Base-by-base conservation (phyloP, 2,113 vertebrate species). In the Corythaixoides concolor region DNA sequence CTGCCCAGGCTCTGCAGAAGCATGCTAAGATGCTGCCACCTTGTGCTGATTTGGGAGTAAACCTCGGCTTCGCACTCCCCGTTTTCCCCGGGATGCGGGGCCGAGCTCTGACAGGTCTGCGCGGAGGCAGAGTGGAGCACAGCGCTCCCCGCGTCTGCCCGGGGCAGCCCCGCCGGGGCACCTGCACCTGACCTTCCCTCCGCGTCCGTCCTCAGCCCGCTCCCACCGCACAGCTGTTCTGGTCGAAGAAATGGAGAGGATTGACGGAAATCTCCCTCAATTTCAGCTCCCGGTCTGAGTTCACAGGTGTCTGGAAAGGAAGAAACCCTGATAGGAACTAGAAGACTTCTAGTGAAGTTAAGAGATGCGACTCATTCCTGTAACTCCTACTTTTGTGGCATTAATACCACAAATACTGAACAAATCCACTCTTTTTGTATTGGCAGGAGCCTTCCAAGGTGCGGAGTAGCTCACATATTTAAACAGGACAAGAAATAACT, bases 21-120 rank as follows among this genome's bases (percentile, higher is more conserved):
- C 1, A 50, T 68, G 96, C 94, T 95, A 91, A 93, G 52, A 92
- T 95, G 96, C 97, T 97, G 97, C 97, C 97, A 97, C 96, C 97
- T 96, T 75, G 96, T 88, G 97, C 69, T 87, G 58, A 5, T 80
- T 93, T 28, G 85, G 76, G 58, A 80, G 75, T 18, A 85, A 77
- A 33, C 2, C 43, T 0, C 22, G 27, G 30, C 3, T 23, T 30
- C 15, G 33, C 49, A 0, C 19, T 7, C 6, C 0, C 32, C 3
- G 0, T 1, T 8, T 16, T 21, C 11, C 28, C 12, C 3, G 4
- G 59, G 12, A 5, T 4, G 37, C 2, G 5, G 4, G 16, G 56
- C 0, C 7, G 17, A 2, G 33, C n/a, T 33, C 21, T 1, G 1
- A 6, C 27, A 3, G 15, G 17, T 22, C 7, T 8, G 2, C 1